Evolutionary conservation across 2,888 invertebrate genomes (phyloP).

Genomic region (Phortica magna): DNA sequence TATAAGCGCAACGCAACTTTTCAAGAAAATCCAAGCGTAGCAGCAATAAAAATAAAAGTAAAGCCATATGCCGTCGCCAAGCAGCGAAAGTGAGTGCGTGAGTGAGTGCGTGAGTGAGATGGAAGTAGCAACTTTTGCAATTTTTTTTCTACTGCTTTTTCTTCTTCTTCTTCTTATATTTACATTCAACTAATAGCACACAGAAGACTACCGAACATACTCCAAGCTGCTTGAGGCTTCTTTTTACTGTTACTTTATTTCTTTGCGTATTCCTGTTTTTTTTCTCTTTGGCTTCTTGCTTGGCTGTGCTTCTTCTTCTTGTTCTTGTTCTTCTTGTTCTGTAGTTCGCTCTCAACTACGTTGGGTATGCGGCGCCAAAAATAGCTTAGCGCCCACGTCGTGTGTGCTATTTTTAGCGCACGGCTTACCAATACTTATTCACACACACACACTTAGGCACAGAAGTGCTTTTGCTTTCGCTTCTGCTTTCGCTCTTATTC

Average conservation of each 20-base stretch:
- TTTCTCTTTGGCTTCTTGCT: not conserved
- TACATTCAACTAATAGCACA: constrained; percentile 6
- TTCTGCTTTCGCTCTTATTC: not conserved
- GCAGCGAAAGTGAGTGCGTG: not conserved
- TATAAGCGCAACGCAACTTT: constrained; percentile 4
- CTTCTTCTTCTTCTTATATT: not conserved
- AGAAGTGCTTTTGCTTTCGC: not conserved
- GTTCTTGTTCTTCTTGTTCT: not conserved
- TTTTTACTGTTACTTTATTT: not conserved
- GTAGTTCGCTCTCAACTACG: constrained; percentile 14
- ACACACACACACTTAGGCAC: constrained; percentile 3
- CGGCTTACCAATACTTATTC: not conserved
- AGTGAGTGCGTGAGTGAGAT: not conserved
- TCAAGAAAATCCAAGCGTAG: not conserved
- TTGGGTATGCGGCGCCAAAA: constrained; percentile 18
- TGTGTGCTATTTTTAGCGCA: constrained; percentile 18
- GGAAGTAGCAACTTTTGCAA: constrained; percentile 2
- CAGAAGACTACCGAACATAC: not conserved
- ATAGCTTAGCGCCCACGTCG: constrained; percentile 15
- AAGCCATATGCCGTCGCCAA: not conserved
- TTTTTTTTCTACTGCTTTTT: not conserved
- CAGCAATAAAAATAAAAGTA: not conserved
- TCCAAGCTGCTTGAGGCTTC: not conserved
- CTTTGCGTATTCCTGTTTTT: not conserved
- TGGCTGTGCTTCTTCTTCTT: not conserved